Evolutionary conservation across 2,797 vertebrate genomes (phyloP), one percentile per base, ranked within the genome.

Genomic region (Acrossocheilus fasciatus): DNA sequence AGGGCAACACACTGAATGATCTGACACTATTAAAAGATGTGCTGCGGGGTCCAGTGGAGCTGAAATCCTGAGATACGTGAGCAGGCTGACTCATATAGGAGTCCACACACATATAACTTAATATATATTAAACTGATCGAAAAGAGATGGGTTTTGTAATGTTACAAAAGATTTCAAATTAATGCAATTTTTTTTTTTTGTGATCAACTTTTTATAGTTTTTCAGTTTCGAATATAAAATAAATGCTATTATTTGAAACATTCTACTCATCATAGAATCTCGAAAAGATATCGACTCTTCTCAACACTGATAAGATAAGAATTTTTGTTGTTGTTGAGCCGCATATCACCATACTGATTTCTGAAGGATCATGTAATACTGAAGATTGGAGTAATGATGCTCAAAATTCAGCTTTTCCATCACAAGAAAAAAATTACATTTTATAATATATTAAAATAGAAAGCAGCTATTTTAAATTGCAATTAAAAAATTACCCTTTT

Each of bases 11-110:
- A 78, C 85, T 66, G 7, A 70, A 43, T 75, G 81, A 87, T 91
- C 87, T 76, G 89, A 87, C 85, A 88, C 80, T 82, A 91, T 87
- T 90, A 85, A 87, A 87, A 83, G 88, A 87, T 88, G 78, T 70
- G 86, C 91, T 90, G 43, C 41, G 74, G 84, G 86, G 83, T 77
- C 73, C 54, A 34, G 69, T 87, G 52, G 20, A 78, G 34, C 81
- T 78, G 70, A 79, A 68, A 82, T 69, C 6, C 78, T 52, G 39
- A 83, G 81, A 30, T 57, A 88, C 86, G 82, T 91, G 85, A 78
- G 54, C 75, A 88, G 26, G 14, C 45, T 91, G 88, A 92, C 45
- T 88, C 89, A 91, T 76, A 69, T 45, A 57, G 10, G 73, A 41
- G 76, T 45, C 64, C 59, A 82, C 39, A 52, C 76, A 87, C 39